A percentile compares a stretch with the other conserved stretches of the same genome.
Evolutionary conservation across 2,113 vertebrate genomes (phyloP).

Genomic region (Gymnorhina tibicen): DNA sequence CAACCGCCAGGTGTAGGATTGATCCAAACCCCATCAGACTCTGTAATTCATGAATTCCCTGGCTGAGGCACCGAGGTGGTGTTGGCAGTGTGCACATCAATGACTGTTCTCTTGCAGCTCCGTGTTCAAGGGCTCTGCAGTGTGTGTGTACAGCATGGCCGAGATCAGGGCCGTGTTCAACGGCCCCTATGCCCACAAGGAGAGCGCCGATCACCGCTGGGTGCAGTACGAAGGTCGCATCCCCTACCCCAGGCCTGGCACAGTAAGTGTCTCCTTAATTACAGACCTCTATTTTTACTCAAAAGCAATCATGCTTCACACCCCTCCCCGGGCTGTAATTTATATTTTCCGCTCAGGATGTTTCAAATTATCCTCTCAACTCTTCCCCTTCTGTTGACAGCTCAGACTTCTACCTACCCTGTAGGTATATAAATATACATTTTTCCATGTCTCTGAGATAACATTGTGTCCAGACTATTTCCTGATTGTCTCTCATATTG

Average conservation of each 20-base stretch:
- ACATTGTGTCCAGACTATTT: neutral
- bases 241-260: constrained; percentile 93
- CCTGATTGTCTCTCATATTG: neutral
- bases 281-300: neutral
- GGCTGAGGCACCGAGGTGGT: neutral
- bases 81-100: rapidly evolving
- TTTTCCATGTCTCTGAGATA: constrained; percentile 37
- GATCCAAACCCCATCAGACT: neutral
- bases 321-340: neutral
- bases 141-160: constrained; percentile 95
- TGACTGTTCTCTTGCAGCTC: constrained; percentile 73
- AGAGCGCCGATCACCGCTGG: constrained; percentile 92
- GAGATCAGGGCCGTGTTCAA: constrained; percentile 93
- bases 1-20: neutral
- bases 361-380: constrained; percentile 33
- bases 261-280: constrained; percentile 72
- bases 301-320: neutral
- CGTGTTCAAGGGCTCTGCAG: constrained; percentile 96
- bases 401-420: neutral
- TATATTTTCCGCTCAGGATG: neutral
- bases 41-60: neutral
- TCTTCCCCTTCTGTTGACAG: neutral
- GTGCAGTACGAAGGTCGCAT: constrained; percentile 92
- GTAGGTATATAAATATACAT: neutral
- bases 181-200: constrained; percentile 95